Base-by-base conservation (phyloP, 2,113 vertebrate species). In the Neogobius melanostomus region DNA sequence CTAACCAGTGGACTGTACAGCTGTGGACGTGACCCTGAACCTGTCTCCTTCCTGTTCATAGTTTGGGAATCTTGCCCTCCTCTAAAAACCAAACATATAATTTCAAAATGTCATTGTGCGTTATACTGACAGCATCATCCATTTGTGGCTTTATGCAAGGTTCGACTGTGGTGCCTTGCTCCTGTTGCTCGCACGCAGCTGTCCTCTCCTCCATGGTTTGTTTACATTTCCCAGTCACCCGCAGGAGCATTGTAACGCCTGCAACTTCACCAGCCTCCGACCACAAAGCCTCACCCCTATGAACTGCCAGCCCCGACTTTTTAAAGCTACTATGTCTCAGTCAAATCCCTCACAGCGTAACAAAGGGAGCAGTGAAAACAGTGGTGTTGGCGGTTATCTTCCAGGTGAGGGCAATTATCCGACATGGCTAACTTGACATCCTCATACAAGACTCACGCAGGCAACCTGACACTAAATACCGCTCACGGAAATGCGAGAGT, bases 221-320 rank as follows among this genome's bases (percentile, higher is more conserved):
- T 91, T 90, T 88, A 90, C 88, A 90, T 90, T 89, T 87, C 84
- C 86, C 87, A 85, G 82, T 89, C 87, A 88, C 86, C 87, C 90
- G 60, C 86, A 89, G 87, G 78, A 89, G 87, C 85, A 50, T 64
- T 82, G 78, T 59, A 87, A 76, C 36, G 84, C 82, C 74, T 82
- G 81, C 59, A 74, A 85, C 69, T 83, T 77, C 77, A 74, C 78
- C 69, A 78, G 69, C 72, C 72, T 75, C 75, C 71, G 68, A 87
- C 86, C 82, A 7, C 87, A 88, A 76, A 77, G 74, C 81, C 87
- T 84, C 80, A 51, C 90, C 88, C 83, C 75, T 80, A 73, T 83
- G 71, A 77, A 75, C 72, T 57, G 69, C 79, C 81, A 52, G 67
- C 46, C 68, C 63, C 21, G 70, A 48, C 74, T 85, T 84, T 56